Evolutionary conservation across 2,888 invertebrate species (phyloP).

Genomic region (Standfussiana lucernea): DNA sequence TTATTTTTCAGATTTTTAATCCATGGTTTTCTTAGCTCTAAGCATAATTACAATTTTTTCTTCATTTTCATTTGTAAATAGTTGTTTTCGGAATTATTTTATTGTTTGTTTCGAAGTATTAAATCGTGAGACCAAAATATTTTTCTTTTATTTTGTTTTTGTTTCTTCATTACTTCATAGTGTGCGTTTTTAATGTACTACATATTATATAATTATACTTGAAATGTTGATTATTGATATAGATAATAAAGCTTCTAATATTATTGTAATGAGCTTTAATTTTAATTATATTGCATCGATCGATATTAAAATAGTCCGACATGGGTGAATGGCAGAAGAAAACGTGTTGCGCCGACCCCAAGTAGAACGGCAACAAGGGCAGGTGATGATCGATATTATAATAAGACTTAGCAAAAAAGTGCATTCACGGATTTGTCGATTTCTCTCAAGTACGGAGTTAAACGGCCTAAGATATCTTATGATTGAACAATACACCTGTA

Average conservation of each 20-base stretch:
- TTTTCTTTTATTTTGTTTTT: constrained; percentile 67
- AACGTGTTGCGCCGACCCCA: too few species aligned
- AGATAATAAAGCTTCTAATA: constrained; percentile 64
- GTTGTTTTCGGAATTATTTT: constrained; percentile 76
- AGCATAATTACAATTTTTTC: constrained; percentile 57
- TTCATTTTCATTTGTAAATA: constrained; percentile 77
- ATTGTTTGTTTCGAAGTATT: constrained; percentile 83
- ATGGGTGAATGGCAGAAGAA: too few species aligned
- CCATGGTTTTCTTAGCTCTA: constrained; percentile 60
- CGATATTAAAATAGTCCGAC: not conserved
- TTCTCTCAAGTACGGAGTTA: not conserved
- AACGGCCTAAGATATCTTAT: not conserved
- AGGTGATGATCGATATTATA: too few species aligned
- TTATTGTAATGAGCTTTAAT: constrained; percentile 36
- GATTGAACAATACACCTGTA: too few species aligned
- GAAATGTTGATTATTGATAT: constrained; percentile 51
- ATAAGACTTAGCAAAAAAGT: too few species aligned
- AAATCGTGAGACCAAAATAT: constrained; percentile 78
- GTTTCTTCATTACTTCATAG: constrained; percentile 8
- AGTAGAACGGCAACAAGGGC: too few species aligned
- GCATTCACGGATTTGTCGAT: not conserved
- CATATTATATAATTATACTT: constrained; percentile 22
- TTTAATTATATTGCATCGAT: not conserved
- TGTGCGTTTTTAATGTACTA: constrained; percentile 49
- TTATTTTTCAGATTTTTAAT: constrained; percentile 24